Base-by-base conservation (phyloP, 1,140 invertebrate genomes). In the Aphelenchoides fujianensis region DNA sequence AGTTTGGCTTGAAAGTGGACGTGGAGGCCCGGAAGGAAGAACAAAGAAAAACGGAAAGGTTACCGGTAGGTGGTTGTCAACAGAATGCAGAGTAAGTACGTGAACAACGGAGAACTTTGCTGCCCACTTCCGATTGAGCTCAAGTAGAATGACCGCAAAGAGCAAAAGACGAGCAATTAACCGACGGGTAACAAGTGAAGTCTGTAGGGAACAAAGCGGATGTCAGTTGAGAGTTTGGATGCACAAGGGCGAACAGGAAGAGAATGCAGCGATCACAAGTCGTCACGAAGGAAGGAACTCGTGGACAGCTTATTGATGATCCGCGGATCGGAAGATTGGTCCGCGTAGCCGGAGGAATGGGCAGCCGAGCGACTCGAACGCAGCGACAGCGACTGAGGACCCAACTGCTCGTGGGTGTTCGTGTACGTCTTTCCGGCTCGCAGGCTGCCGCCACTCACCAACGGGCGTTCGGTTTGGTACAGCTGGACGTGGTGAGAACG, bases 231-330 rank as follows among this genome's bases (percentile, higher is more conserved):
- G 41, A 48, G 23, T 48, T 48, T n/a, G n/a, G n/a, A n/a, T n/a
- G n/a, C n/a, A n/a, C n/a, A n/a, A n/a, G n/a, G n/a, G n/a, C n/a
- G n/a, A n/a, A n/a, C n/a, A n/a, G n/a, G n/a, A n/a, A n/a, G n/a
- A n/a, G n/a, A n/a, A n/a, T n/a, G 12, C 12, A 48, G 23, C 41
- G 23, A 48, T 23, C 5, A 59, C 55, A 7, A 23, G 23, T 59
- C 55, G 7, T 59, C 55, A 23, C 55, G 5, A 27, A 59, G 19
- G 34, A 59, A 59, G 28, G 55, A 59, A 59, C 55, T 59, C 5
- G 55, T 59, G 5, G 55, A 59, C 5, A 59, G 19, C 34, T 59
- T 59, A 5, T 59, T 59, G 55, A 59, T 59, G 5, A 59, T 59
- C 23, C 34, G 28, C 23, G 55, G 5, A 59, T 59, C 55, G 34